phyloP scores from a whole-genome alignment of 2,113 vertebrate genomes.

The Dicentrarchus labrax region DNA sequence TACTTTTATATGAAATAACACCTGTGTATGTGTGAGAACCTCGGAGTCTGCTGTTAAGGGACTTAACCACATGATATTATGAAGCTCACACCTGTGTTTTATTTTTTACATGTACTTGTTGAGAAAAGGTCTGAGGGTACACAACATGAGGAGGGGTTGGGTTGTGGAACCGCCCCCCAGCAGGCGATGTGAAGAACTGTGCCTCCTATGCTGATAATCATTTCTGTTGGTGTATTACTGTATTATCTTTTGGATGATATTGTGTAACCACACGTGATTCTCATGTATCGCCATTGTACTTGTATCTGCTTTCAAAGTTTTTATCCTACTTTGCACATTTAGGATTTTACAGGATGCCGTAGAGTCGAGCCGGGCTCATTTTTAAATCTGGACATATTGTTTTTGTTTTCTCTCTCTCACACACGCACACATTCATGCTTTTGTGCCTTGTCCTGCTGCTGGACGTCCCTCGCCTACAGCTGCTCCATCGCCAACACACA shows the following conservation, averaged over 20 bases:
- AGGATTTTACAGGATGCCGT: conserved; percentile 12
- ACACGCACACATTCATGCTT: conserved; percentile 63
- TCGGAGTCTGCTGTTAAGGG: not conserved
- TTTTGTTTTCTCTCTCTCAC: conserved; percentile 14
- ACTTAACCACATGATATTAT: conserved; percentile 24
- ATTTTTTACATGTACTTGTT: not conserved
- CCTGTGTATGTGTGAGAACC: not conserved
- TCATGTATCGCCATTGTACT: conserved; percentile 6
- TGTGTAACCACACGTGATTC: conserved; percentile 17
- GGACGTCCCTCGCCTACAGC: conserved; percentile 66
- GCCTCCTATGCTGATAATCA: conserved; percentile 14
- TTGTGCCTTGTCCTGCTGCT: conserved; percentile 82
- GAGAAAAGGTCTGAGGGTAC: not conserved
- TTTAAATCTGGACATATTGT: conserved; percentile 21
- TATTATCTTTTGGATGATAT: conserved; percentile 8
- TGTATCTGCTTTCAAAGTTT: conserved; percentile 25
- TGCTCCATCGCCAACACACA: conserved; percentile 62
- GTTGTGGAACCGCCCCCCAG: conserved; percentile 6
- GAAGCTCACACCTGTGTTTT: conserved; percentile 10
- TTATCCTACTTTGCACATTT: conserved; percentile 50
- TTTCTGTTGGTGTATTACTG: conserved; percentile 7
- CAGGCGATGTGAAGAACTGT: conserved; percentile 41
- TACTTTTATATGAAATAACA: conserved; percentile 13
- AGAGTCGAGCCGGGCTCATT: conserved; percentile 35
- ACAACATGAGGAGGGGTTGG: not conserved